Conservation (phyloP, 2,797 vertebrate species). For the Girardinus metallicus region DNA sequence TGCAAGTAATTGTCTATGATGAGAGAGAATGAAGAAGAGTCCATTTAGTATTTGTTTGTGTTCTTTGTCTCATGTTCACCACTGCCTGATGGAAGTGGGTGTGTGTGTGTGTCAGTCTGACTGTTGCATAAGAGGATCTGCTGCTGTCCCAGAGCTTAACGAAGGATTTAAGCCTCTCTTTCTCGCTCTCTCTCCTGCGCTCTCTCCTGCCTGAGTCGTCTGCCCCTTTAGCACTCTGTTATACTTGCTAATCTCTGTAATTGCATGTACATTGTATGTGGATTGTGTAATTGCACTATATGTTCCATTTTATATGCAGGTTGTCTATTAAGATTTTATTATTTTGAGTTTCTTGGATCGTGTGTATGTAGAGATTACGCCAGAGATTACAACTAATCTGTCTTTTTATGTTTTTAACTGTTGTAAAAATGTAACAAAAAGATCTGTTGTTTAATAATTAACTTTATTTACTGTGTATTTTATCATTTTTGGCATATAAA, state of each 20-base stretch:
- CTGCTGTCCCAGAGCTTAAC: constrained; percentile 81
- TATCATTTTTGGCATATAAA: not conserved
- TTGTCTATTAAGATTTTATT: constrained; percentile 8
- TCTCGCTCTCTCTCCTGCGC: constrained; percentile 57
- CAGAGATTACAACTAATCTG: not conserved
- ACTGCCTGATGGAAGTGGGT: constrained; percentile 47
- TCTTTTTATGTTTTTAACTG: not conserved
- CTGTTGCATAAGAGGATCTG: constrained; percentile 84
- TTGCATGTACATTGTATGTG: constrained; percentile 60
- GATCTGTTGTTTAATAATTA: not conserved
- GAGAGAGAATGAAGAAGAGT: constrained; percentile 6
- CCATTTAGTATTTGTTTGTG: constrained; percentile 24
- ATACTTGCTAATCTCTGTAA: constrained; percentile 63
- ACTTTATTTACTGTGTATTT: not conserved
- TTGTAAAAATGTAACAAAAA: not conserved
- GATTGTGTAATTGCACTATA: constrained; percentile 40
- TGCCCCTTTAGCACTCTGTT: constrained; percentile 46
- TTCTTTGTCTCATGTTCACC: constrained; percentile 52
- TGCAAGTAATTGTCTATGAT: not conserved
- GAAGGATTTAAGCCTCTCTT: constrained; percentile 76
- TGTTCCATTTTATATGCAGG: constrained; percentile 32
- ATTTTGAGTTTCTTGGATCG: constrained; percentile 14
- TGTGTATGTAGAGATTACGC: not conserved
- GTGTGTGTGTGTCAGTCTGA: constrained; percentile 46
- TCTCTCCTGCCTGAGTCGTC: constrained; percentile 39